phyloP scores from a whole-genome alignment of 2,888 invertebrate genomes.

The Epinotia demarniana region DNA sequence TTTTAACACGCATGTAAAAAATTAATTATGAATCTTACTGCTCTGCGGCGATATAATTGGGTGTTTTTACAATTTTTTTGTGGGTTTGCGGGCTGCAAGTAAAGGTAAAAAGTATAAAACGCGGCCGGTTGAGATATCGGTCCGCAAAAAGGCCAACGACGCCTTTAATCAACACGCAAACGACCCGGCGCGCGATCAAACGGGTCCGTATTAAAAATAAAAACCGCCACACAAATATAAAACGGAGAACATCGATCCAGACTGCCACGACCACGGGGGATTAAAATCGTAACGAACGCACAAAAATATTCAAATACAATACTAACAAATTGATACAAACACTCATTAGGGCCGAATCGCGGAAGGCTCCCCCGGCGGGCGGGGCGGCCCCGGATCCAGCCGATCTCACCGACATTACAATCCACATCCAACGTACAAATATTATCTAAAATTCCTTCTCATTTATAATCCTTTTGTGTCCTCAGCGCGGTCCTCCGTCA shows the following conservation, averaged over 20 bases:
- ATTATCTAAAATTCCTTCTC: conserved; percentile 86
- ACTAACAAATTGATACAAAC: conserved; percentile 85
- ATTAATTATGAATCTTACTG: conserved; percentile 42
- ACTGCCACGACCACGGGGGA: conserved; percentile 75
- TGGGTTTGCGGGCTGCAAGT: conserved; percentile 50
- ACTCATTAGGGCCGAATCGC: conserved; percentile 82
- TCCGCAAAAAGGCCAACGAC: conserved; percentile 60
- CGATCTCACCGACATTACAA: conserved; percentile 80
- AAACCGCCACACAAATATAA: conserved; percentile 67
- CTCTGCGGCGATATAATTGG: conserved; percentile 39
- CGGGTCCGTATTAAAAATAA: conserved; percentile 65
- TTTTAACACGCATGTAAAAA: conserved; percentile 43
- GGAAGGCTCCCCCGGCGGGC: conserved; percentile 67
- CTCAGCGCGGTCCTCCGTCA: conserved; percentile 84
- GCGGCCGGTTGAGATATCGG: conserved; percentile 55
- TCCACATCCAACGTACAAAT: conserved; percentile 85
- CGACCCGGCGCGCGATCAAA: conserved; percentile 69
- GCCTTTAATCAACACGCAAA: conserved; percentile 76
- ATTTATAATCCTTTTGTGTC: conserved; percentile 86
- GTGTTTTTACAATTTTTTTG: conserved; percentile 40
- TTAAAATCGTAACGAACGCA: conserved; percentile 83
- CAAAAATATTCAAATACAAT: conserved; percentile 85
- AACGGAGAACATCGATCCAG: conserved; percentile 79
- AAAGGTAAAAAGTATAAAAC: conserved; percentile 55
- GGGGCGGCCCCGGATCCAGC: conserved; percentile 56